Evolutionary conservation across 2,797 vertebrate species (phyloP).

Genomic region (Premnoplex brunnescens): DNA sequence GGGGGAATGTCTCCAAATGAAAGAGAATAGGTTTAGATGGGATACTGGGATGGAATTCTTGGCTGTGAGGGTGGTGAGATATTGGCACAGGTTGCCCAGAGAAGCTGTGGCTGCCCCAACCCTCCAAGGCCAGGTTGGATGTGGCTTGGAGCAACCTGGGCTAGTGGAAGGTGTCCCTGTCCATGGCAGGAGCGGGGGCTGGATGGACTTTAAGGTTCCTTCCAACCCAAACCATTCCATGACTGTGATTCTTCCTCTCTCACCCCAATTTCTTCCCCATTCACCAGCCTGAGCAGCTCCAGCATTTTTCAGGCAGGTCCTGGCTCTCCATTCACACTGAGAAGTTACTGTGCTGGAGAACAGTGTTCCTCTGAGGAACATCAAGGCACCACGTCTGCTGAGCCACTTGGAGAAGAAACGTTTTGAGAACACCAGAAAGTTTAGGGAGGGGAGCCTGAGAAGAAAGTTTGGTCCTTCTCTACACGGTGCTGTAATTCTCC

Average conservation of each 20-base stretch:
- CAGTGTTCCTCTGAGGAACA: not conserved
- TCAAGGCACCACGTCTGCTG: not conserved
- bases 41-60: not conserved
- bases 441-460: not conserved
- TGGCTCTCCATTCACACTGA: not conserved
- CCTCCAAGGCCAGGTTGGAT: fast-evolving
- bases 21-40: not conserved
- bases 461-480: not conserved
- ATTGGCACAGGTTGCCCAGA: not conserved
- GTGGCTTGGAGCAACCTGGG: fast-evolving
- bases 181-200: fast-evolving
- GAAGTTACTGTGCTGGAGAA: not conserved
- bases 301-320: not conserved
- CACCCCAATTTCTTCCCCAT: not conserved
- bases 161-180: fast-evolving
- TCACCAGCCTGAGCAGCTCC: not conserved
- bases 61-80: fast-evolving
- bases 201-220: fast-evolving
- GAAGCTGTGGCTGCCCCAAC: not conserved
- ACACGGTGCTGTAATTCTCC: fast-evolving
- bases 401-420: not conserved
- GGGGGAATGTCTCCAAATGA: not conserved
- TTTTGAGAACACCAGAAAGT: not conserved
- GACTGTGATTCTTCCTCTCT: not conserved
- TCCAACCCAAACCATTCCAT: not conserved